Conservation (phyloP, 2,113 vertebrate species). For the Ciconia maguari region DNA sequence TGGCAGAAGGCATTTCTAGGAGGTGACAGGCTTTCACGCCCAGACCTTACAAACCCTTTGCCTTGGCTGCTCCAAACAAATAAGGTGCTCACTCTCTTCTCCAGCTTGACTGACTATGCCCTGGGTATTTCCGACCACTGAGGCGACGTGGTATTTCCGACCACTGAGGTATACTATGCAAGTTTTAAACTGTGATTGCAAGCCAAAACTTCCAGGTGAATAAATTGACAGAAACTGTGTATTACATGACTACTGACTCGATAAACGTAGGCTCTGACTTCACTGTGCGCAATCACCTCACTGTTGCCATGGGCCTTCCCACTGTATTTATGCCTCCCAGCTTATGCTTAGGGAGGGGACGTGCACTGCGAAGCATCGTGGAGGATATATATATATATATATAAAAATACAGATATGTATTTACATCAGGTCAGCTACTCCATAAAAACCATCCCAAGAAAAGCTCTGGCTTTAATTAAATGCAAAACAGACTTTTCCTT, state of each 20-base stretch:
- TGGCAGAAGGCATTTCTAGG: background rate
- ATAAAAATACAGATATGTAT: background rate
- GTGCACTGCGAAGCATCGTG: background rate
- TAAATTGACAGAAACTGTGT: background rate
- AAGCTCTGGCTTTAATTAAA: background rate
- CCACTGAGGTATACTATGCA: background rate
- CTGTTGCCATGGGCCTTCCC: background rate
- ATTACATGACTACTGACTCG: background rate
- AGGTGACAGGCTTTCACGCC: background rate
- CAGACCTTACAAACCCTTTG: background rate
- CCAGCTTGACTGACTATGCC: background rate
- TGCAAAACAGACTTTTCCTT: background rate
- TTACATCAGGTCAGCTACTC: background rate
- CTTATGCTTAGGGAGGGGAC: background rate
- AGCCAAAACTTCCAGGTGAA: background rate
- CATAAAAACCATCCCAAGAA: background rate
- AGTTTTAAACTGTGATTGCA: background rate
- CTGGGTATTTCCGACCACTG: background rate
- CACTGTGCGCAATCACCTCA: background rate
- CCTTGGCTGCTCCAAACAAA: background rate
- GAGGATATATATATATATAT: background rate
- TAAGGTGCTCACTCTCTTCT: background rate
- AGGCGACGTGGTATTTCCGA: background rate
- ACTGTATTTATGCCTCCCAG: background rate
- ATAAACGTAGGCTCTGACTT: background rate